phyloP scores from a whole-genome alignment of 2,888 invertebrate species.

The Heliconius hortense region DNA sequence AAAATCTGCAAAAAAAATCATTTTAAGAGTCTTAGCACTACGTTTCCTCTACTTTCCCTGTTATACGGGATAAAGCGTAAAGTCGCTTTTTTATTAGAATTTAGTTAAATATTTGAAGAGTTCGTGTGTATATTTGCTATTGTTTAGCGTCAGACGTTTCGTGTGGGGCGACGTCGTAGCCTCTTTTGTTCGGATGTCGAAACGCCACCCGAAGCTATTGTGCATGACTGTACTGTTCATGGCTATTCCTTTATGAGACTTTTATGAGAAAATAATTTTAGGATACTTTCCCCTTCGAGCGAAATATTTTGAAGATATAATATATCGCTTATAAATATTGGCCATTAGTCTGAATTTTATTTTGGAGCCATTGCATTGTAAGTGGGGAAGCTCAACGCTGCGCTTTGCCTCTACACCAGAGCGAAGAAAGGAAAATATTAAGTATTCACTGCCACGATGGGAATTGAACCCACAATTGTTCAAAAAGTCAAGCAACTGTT shows the following conservation, averaged over 20 bases:
- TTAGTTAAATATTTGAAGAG: slow-evolving; percentile 4
- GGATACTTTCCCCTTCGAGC: slow-evolving; percentile 27
- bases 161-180: slow-evolving; percentile 51
- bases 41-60: not conserved
- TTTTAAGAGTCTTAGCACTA: not conserved
- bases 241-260: slow-evolving; percentile 46
- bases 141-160: slow-evolving; percentile 40
- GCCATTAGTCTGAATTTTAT: not conserved
- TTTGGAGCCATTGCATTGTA: no score
- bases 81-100: not conserved
- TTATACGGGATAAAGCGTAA: not conserved
- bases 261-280: slow-evolving; percentile 44
- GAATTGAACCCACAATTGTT: no score
- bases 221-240: slow-evolving; percentile 55
- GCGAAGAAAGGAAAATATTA: no score
- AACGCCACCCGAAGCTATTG: slow-evolving; percentile 57
- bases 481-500: no score
- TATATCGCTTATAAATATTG: slow-evolving; percentile 23
- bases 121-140: slow-evolving; percentile 47
- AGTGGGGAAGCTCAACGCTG: no score
- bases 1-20: no score
- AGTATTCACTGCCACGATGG: no score
- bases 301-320: slow-evolving; percentile 36
- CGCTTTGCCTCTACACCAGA: no score
- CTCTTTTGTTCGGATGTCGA: slow-evolving; percentile 59